Conservation (phyloP, 2,797 vertebrate species). For the Falco biarmicus region DNA sequence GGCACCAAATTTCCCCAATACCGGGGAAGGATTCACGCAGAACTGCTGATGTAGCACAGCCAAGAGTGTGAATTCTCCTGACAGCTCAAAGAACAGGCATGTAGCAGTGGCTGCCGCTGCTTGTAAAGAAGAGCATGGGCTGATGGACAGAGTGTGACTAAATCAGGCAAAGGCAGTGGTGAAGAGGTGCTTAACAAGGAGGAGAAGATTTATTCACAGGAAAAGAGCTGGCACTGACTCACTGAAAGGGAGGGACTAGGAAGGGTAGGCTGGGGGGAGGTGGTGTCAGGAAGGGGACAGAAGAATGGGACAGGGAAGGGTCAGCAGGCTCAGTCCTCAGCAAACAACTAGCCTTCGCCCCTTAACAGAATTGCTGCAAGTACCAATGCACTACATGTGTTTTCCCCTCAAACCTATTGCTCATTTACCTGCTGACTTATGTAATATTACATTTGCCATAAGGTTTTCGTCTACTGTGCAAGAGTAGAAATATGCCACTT, state of each 20-base stretch:
- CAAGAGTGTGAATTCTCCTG: background rate
- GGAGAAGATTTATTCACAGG: constrained; percentile 26
- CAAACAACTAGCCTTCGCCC: background rate
- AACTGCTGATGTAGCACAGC: background rate
- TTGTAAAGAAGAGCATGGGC: background rate
- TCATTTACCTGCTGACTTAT: background rate
- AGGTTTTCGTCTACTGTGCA: background rate
- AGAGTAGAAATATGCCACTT: background rate
- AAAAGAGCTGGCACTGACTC: constrained; percentile 52
- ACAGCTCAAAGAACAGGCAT: background rate
- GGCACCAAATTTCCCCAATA: background rate
- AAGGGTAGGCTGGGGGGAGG: background rate
- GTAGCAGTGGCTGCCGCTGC: background rate
- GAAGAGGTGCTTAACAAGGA: background rate
- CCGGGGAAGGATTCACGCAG: background rate
- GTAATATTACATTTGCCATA: background rate
- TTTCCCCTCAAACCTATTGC: background rate
- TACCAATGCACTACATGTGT: background rate
- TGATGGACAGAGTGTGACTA: background rate
- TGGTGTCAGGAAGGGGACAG: constrained; percentile 17
- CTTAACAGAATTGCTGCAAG: background rate
- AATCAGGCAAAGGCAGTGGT: background rate
- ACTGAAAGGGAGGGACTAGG: constrained; percentile 32
- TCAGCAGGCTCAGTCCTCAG: background rate
- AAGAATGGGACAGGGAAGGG: constrained; percentile 15